Conservation (phyloP, 2,113 vertebrate genomes). For the Pseudorhombus dupliciocellatus region DNA sequence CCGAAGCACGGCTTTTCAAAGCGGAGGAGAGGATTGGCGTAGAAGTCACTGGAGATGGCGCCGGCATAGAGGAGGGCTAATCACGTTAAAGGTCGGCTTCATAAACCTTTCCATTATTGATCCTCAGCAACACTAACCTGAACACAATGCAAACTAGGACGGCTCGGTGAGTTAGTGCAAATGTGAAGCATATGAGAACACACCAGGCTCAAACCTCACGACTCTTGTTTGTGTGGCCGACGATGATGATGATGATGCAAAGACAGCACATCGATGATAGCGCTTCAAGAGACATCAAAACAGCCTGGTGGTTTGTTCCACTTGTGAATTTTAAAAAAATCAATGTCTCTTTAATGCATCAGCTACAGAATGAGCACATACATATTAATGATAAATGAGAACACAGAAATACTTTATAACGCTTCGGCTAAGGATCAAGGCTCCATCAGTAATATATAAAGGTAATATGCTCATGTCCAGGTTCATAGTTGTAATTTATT, state of each 20-base stretch:
- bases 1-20: slow-evolving; percentile 19
- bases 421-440: not conserved
- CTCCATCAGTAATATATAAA: too few species aligned
- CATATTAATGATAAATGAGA: not conserved
- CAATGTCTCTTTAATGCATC: not conserved
- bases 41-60: slow-evolving; percentile 26
- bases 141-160: slow-evolving; percentile 19
- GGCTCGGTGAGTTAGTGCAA: not conserved
- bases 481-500: not conserved
- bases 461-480: not conserved
- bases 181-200: not conserved
- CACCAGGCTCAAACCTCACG: not conserved
- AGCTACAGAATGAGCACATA: not conserved
- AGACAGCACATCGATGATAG: not conserved
- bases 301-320: not conserved
- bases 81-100: slow-evolving; percentile 38
- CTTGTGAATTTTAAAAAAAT: not conserved
- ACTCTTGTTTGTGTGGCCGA: not conserved
- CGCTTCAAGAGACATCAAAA: not conserved
- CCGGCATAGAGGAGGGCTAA: slow-evolving; percentile 5
- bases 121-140: slow-evolving; percentile 7
- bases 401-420: not conserved
- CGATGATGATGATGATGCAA: not conserved
- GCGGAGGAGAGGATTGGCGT: not conserved
- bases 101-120: slow-evolving; percentile 41